Evolutionary conservation across 1,140 invertebrate species (phyloP), one percentile per base, ranked within the genome.

Genomic region (Argopecten irradians): DNA sequence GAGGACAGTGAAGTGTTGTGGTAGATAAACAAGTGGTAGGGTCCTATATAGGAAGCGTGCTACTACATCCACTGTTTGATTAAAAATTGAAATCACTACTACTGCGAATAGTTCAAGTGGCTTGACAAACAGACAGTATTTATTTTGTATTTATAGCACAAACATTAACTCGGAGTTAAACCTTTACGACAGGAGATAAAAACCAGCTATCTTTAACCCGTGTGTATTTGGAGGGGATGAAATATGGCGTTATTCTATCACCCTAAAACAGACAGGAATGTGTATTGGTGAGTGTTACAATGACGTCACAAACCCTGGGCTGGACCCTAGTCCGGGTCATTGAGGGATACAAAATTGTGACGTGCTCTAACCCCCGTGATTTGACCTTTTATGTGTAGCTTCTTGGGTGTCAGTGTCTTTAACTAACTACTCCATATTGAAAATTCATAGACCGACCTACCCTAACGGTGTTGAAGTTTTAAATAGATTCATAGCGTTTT

Each of bases 41-140:
- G n/a, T 28, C 28, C 55, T 71, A 71, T 71, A 71, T 71, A 71
- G 55, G 22, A 71, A 71, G 55, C 55, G 5, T 28, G 55, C 55
- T 71, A 71, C 55, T 71, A 71, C 16, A 71, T 71, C n/a, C 55
- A 71, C 55, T 71, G 55, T 71, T 71, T 71, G 55, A 71, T 71
- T 71, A 28, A 71, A 71, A 71, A 71, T 71, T 71, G 55, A 71
- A 71, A 71, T 71, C 55, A 71, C 55, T 71, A 22, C 55, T 71
- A 71, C 22, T 5, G 55, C n/a, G 55, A 71, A 71, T 5, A 16
- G n/a, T 71, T 71, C 8, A 71, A 71, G 55, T 16, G 55, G 55
- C 16, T 71, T 28, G n/a, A 71, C n/a, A 71, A 71, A 71, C 55
- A 71, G 0, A 28, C 22, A n/a, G 16, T 71, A 71, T 71, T 71